Conservation (phyloP, 2,888 invertebrate species). For the Archaeoteleia sp. region DNA sequence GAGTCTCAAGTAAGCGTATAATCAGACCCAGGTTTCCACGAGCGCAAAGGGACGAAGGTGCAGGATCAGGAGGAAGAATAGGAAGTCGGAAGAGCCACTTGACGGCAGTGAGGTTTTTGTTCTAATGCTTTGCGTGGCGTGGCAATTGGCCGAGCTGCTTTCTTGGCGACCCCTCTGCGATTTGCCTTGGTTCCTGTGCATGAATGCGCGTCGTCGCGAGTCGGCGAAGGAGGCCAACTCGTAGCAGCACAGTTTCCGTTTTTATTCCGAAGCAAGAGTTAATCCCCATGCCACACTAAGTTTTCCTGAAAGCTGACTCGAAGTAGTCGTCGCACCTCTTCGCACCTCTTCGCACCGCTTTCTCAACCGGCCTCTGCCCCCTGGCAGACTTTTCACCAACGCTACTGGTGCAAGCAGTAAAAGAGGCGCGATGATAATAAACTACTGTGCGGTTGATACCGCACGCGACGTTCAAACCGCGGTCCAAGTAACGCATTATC, state of each 20-base stretch:
- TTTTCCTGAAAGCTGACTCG: constrained; percentile 61
- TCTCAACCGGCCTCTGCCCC: too few relatives aligned
- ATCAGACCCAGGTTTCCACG: constrained; percentile 34
- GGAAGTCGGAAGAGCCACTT: constrained; percentile 18
- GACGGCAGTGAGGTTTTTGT: constrained; percentile 9
- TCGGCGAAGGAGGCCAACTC: constrained; percentile 34
- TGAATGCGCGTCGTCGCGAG: constrained; percentile 33
- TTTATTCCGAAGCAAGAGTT: constrained; percentile 66
- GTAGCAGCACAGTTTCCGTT: constrained; percentile 57
- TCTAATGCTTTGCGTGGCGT: constrained; percentile 4
- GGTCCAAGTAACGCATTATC: constrained; percentile 32
- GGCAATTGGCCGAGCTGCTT: constrained; percentile 20
- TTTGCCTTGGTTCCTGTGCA: constrained; percentile 24
- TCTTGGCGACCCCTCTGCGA: constrained; percentile 6
- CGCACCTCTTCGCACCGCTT: constrained; percentile 12
- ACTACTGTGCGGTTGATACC: constrained; percentile 41
- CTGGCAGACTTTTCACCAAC: constrained; percentile 47
- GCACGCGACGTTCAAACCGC: constrained; percentile 37
- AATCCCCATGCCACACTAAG: constrained; percentile 64
- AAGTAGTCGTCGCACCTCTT: constrained; percentile 51
- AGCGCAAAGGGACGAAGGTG: constrained; percentile 11
- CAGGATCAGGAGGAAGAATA: constrained; percentile 8
- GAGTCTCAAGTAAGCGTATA: constrained; percentile 44
- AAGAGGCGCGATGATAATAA: constrained; percentile 63
- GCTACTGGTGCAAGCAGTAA: constrained; percentile 42